A percentile compares a stretch with the other conserved stretches of the same genome.
Evolutionary conservation across 1,140 invertebrate genomes (phyloP).

Genomic region (Plodia interpunctella): DNA sequence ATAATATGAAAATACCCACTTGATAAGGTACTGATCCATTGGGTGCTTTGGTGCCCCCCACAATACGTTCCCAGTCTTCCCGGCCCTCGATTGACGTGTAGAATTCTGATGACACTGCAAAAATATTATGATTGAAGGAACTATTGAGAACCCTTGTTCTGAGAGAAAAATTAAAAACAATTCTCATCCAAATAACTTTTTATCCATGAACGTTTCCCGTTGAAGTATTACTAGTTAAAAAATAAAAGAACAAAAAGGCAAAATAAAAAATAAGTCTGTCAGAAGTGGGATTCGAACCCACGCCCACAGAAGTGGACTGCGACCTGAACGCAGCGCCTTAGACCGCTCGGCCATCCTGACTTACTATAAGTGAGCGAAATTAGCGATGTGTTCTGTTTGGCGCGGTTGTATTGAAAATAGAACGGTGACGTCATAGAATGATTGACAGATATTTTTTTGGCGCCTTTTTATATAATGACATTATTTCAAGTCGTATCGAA

Average conservation of each 20-base stretch:
- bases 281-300: conserved; percentile 16
- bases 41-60: conserved; percentile 54
- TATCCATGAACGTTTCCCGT: too few relatives aligned
- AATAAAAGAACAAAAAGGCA: conserved; percentile 19
- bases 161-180: too few relatives aligned
- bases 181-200: too few relatives aligned
- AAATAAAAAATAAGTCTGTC: neutral
- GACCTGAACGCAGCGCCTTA: conserved; percentile 14
- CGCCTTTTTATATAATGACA: too few relatives aligned
- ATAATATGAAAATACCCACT: neutral
- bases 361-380: conserved; percentile 10
- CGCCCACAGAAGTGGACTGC: conserved; percentile 11
- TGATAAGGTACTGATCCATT: conserved; percentile 60
- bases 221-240: too few relatives aligned
- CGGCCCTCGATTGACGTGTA: conserved; percentile 35
- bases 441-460: too few relatives aligned
- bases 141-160: too few relatives aligned
- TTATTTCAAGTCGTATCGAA: too few relatives aligned
- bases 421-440: neutral
- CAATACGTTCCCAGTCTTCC: conserved; percentile 58
- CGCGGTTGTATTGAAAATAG: neutral
- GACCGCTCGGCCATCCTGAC: conserved; percentile 17
- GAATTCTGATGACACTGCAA: conserved; percentile 38
- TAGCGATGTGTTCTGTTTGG: neutral
- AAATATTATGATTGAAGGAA: neutral